Percentiles rank a stretch among this genome's conserved stretches.
Evolutionary conservation across 2,888 invertebrate species (phyloP).

Genomic region (Creontiades dilutus): DNA sequence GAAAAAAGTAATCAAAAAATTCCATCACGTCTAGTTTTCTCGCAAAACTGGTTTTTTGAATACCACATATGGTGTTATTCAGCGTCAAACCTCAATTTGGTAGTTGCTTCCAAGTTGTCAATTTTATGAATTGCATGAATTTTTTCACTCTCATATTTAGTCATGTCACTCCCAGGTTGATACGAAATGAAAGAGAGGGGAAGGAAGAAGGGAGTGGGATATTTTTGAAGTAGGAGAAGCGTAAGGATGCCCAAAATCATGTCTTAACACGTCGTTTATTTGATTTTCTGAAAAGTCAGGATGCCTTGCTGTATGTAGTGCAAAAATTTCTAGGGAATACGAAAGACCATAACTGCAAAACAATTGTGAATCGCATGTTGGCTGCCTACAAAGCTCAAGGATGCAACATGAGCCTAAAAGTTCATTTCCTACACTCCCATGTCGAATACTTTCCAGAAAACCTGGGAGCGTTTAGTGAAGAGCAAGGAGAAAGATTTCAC

Average conservation of each 20-base stretch:
- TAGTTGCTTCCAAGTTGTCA: slow-evolving; percentile 1
- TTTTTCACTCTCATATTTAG: slow-evolving; percentile 76
- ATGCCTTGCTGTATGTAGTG: neutral
- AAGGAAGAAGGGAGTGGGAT: too few relatives aligned
- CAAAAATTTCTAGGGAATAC: neutral
- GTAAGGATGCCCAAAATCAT: too few relatives aligned
- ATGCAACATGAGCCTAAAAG: neutral
- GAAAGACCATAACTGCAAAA: neutral
- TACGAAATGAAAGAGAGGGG: too few relatives aligned
- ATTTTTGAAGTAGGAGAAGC: too few relatives aligned
- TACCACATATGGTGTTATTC: neutral
- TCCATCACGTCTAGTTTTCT: neutral
- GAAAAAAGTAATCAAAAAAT: neutral
- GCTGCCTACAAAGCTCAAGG: neutral
- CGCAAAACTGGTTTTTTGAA: neutral
- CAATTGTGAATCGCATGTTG: too few relatives aligned
- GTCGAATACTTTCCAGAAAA: neutral
- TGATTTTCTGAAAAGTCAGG: neutral
- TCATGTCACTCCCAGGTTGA: too few relatives aligned
- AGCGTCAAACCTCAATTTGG: neutral
- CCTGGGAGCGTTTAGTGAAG: too few relatives aligned
- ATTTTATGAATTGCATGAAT: slow-evolving; percentile 76
- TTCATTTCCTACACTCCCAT: neutral
- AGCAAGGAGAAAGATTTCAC: too few relatives aligned
- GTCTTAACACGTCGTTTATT: too few relatives aligned